Conservation (phyloP, 1,140 invertebrate species). For the Leptoteleia sp. region DNA sequence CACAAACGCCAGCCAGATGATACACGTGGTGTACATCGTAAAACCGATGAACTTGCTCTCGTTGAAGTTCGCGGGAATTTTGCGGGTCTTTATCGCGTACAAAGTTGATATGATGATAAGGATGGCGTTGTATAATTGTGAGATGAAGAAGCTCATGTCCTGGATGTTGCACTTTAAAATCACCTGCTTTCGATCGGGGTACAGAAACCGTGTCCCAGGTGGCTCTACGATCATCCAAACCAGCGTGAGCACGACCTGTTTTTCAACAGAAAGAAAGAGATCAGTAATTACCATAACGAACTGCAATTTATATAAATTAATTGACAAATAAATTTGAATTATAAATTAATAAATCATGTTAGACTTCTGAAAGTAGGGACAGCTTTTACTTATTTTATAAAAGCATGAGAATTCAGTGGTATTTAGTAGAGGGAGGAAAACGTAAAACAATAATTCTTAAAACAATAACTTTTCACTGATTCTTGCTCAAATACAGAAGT, state of each 20-base stretch:
- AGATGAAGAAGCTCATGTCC: slow-evolving; percentile 85
- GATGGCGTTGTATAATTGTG: slow-evolving; percentile 87
- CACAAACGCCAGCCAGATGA: slow-evolving; percentile 89
- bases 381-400: too few species aligned
- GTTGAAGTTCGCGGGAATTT: slow-evolving; percentile 90
- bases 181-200: slow-evolving; percentile 80
- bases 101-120: slow-evolving; percentile 87
- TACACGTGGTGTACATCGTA: slow-evolving; percentile 90
- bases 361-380: too few species aligned
- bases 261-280: not conserved
- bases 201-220: slow-evolving; percentile 83
- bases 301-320: too few species aligned
- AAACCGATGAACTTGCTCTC: slow-evolving; percentile 88
- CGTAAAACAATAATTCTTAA: too few species aligned
- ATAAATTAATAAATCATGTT: too few species aligned
- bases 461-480: too few species aligned
- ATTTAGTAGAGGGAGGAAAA: too few species aligned
- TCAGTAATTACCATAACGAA: too few species aligned
- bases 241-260: slow-evolving; percentile 77
- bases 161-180: slow-evolving; percentile 86
- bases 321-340: too few species aligned
- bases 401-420: too few species aligned
- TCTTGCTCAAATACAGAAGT: too few species aligned
- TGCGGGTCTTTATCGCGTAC: slow-evolving; percentile 89
- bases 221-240: slow-evolving; percentile 85